A percentile compares a stretch with the other conserved stretches of the same genome.
Evolutionary conservation across 2,113 vertebrate species (phyloP).

Genomic region (Rutilus rutilus): DNA sequence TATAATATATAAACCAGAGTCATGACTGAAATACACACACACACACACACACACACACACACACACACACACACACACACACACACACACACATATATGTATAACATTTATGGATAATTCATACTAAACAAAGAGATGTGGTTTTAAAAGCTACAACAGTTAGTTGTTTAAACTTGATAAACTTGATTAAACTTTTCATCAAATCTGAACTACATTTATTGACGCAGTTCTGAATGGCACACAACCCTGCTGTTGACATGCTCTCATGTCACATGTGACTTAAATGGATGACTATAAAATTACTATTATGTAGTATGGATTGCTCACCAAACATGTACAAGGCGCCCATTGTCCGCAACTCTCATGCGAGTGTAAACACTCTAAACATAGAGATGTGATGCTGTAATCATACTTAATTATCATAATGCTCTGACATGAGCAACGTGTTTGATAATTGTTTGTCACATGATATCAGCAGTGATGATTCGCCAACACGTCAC

Average conservation of each 20-base stretch:
- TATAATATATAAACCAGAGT: too few relatives aligned
- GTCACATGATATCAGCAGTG: slow-evolving; percentile 47
- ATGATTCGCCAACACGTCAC: slow-evolving; percentile 22
- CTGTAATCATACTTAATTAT: neutral
- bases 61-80: too few relatives aligned
- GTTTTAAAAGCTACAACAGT: neutral
- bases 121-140: too few relatives aligned
- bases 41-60: too few relatives aligned
- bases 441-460: slow-evolving; percentile 13
- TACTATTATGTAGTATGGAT: slow-evolving; percentile 1
- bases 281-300: neutral
- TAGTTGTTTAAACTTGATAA: neutral
- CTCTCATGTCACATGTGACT: neutral
- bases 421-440: neutral
- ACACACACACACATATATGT: too few relatives aligned
- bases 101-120: too few relatives aligned
- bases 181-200: too few relatives aligned
- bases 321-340: slow-evolving; percentile 35
- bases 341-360: slow-evolving; percentile 2
- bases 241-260: neutral
- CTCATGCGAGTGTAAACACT: neutral
- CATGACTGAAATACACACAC: too few relatives aligned
- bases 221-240: neutral
- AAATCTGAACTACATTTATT: neutral
- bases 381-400: slow-evolving; percentile 15